Base-by-base conservation (phyloP, 2,113 vertebrate genomes). In the rat (Rattus norvegicus) region DNA sequence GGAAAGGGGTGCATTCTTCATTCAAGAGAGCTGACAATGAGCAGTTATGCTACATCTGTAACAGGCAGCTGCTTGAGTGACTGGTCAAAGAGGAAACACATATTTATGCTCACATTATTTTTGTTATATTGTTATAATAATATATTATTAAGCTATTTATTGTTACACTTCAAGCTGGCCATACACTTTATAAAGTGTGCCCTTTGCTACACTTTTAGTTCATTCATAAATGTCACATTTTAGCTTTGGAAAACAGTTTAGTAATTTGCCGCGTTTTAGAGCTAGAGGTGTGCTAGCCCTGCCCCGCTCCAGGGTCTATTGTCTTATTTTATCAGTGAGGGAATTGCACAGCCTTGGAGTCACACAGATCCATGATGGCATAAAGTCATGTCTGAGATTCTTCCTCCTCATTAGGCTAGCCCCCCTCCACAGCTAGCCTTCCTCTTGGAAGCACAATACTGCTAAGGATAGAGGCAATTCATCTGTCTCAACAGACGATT, bases 261-360 rank as follows among this genome's bases (percentile, higher is more conserved):
- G 20, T 79, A 63, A 70, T 63, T 92, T 69, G 39, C 43, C 94
- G 30, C 7, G 49, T 92, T 96, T 92, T 84, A 92, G 80, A 94
- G 54, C 22, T 61, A 72, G 36, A 7, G 5, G 9, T 43, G 26
- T 47, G 4, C 36, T 69, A 69, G 4, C 76, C 76, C 13, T 0
- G 1, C 5, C 14, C n/a, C 4, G 20, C 5, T 47, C 95, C 16
- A 52, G 70, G 67, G 28, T 80, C 47, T 36, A 61, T 39, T 20
- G 63, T 28, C 6, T 88, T 59, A 92, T 67, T 93, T 89, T 88
- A 39, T 26, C 54, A 77, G 24, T 47, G 49, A 94, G 49, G 30
- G 61, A 87, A 92, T 43, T 36, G 24, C 52, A 65, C 52, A 65
- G 33, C 16, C 85, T 84, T 20, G 17, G 39, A 54, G 33, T 67